Conservation (phyloP, 2,113 vertebrate genomes). For the Hippocampus abdominalis region DNA sequence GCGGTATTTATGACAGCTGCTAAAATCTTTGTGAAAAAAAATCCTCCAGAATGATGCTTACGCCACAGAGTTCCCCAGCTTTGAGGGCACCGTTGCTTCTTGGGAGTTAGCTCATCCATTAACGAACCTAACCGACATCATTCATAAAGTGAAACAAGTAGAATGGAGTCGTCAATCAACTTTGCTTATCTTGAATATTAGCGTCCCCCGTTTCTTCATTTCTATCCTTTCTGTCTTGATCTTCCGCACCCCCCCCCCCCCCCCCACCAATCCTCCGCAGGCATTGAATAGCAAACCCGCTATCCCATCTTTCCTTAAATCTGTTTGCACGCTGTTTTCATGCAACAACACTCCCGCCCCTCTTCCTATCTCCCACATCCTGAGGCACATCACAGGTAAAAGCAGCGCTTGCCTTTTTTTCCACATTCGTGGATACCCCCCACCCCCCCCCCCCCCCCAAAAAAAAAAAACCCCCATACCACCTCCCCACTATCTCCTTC, state of each 20-base stretch:
- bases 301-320: constrained; percentile 49
- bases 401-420: constrained; percentile 2
- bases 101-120: background rate
- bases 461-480: background rate
- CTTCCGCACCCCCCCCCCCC: constrained; percentile 32
- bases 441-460: background rate
- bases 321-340: constrained; percentile 50
- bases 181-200: background rate
- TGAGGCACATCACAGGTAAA: constrained; percentile 55
- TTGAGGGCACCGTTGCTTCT: background rate
- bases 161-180: background rate
- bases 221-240: constrained; percentile 28
- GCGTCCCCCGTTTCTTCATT: constrained; percentile 6
- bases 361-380: constrained; percentile 41
- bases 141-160: background rate
- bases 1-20: background rate
- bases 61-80: background rate
- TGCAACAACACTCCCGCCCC: constrained; percentile 46
- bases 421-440: background rate
- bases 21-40: background rate
- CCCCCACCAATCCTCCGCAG: constrained; percentile 41
- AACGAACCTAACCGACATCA: background rate
- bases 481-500: constrained; percentile 5
- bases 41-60: background rate
- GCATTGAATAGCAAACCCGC: constrained; percentile 47